Evolutionary conservation across 1,140 invertebrate genomes (phyloP), one percentile per base, ranked within the genome.

Genomic region (Drosophila nasuta): DNA sequence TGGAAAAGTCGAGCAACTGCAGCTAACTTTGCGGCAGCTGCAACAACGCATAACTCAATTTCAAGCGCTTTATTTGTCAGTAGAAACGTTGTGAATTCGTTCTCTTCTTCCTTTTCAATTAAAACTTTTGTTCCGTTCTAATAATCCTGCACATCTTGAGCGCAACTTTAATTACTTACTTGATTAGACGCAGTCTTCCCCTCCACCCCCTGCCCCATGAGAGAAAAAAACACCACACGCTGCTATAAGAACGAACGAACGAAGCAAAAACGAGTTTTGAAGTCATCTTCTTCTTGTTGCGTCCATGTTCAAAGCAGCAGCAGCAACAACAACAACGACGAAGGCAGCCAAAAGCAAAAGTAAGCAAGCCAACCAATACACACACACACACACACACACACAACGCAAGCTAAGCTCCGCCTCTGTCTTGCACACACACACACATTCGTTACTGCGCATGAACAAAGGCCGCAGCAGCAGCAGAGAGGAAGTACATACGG

Each of bases 291-390:
- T 65, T 79, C 72, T 58, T 69, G 30, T 20, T 60, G 41, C 74
- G 79, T 91, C 89, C 89, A 91, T 91, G 58, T 91, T 91, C 69
- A 77, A 85, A 67, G 58, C 54, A 64, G 46, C 73, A 81, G 13
- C 54, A 66, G 49, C 52, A 67, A 11, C 51, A 54, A 11, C 51
- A 30, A 15, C 51, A 52, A 17, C 49, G 5, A 52, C 17, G 1
- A 25, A 54, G n/a, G 60, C 63, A 46, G 48, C 58, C 67, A 81
- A 81, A 81, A 70, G 66, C 63, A 75, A 79, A 81, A 68, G 60
- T 63, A 73, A 68, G 7, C 35, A 38, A 25, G 35, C 17, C 58
- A 43, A 43, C 41, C 35, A 52, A 71, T 5, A 62, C 38, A 54
- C 38, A 38, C 25, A 59, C 41, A 59, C 8, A 72, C 33, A 62